These are phyloP conservation scores for Ciconia maguari DNA, from an alignment of 2,113 vertebrate genomes.

Conservation along the genomic window DNA sequence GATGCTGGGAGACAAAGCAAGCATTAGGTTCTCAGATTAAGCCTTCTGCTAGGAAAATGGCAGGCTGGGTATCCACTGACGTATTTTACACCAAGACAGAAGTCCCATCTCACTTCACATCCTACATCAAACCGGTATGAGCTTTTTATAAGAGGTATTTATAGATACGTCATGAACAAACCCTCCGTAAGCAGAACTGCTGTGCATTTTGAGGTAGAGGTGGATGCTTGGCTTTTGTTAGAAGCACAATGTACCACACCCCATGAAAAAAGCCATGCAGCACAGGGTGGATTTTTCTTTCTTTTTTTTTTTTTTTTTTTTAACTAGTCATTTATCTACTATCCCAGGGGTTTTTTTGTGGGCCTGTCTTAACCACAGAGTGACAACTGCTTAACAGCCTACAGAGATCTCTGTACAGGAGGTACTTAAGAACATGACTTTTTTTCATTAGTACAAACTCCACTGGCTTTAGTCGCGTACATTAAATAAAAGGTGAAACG, in stretches of 20 bases:
- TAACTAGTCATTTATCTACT: background rate
- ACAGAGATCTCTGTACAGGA: background rate
- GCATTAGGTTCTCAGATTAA: background rate
- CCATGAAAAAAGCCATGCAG: background rate
- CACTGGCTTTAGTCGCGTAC: rapidly evolving
- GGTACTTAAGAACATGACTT: background rate
- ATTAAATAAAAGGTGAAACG: background rate
- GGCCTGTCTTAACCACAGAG: background rate
- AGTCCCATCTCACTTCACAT: background rate
- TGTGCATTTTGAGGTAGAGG: background rate
- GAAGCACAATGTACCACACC: background rate
- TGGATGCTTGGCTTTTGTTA: background rate
- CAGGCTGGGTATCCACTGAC: rapidly evolving
- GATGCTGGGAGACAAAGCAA: background rate
- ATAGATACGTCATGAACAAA: background rate
- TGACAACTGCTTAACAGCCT: background rate
- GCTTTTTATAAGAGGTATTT: background rate
- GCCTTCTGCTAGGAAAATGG: background rate
- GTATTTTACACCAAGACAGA: background rate
- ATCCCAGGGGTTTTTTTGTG: background rate
- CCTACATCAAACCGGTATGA: background rate
- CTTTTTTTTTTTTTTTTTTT: too few relatives aligned
- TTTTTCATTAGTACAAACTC: background rate
- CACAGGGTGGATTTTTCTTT: background rate
- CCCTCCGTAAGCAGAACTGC: background rate